Conservation (phyloP, 2,888 invertebrate species). For the Acrobeloides nanus region DNA sequence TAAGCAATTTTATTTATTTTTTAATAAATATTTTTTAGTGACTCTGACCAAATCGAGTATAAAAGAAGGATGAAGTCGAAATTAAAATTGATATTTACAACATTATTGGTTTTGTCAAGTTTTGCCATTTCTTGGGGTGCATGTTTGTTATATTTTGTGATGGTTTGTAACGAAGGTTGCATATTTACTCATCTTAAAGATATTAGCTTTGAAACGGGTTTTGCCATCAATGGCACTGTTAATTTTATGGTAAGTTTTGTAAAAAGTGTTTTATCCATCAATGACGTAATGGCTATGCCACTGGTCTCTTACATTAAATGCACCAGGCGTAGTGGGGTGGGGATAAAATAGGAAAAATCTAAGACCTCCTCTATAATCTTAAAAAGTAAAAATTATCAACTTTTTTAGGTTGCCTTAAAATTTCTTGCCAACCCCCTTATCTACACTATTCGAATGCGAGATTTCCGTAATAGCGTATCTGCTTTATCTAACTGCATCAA, state of each 20-base stretch:
- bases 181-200: constrained; percentile 31
- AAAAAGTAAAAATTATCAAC: neutral
- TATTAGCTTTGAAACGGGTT: constrained; percentile 34
- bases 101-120: constrained; percentile 43
- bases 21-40: constrained; percentile 12
- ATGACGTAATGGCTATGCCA: no score
- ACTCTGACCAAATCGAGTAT: constrained; percentile 21
- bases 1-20: no score
- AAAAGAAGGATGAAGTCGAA: constrained; percentile 26
- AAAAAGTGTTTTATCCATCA: no score
- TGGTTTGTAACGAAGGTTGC: constrained; percentile 45
- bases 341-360: no score
- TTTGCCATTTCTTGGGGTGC: constrained; percentile 49
- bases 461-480: constrained; percentile 35
- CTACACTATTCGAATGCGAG: constrained; percentile 47
- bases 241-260: constrained; percentile 39
- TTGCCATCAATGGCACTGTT: constrained; percentile 36
- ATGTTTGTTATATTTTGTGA: constrained; percentile 44
- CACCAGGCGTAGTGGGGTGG: no score
- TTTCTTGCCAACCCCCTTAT: constrained; percentile 50
- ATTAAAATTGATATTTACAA: constrained; percentile 48
- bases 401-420: constrained; percentile 46
- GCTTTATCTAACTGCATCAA: no score
- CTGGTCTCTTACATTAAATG: no score
- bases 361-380: no score